Evolutionary conservation across 2,888 invertebrate genomes (phyloP).

Genomic region (Ennomos quercinarius): DNA sequence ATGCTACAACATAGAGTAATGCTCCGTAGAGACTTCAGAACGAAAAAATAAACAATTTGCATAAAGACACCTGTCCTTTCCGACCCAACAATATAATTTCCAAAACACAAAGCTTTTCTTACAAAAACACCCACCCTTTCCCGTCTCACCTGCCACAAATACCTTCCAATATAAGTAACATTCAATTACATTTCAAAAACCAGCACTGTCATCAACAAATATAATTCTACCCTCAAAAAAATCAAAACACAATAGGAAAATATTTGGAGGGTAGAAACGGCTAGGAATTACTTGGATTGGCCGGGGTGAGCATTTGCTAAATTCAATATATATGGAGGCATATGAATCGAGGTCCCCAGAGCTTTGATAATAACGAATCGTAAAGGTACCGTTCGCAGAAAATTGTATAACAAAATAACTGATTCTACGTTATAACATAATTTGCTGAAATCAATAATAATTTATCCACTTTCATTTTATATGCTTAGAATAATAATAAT

Average conservation of each 20-base stretch:
- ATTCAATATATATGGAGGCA: conserved; percentile 64
- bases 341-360: conserved; percentile 56
- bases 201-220: conserved; percentile 28
- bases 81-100: too few relatives aligned
- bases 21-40: too few relatives aligned
- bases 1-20: too few relatives aligned
- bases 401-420: conserved; percentile 5
- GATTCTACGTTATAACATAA: not conserved
- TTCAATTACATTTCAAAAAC: conserved; percentile 23
- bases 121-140: too few relatives aligned
- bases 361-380: conserved; percentile 58
- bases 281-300: conserved; percentile 12
- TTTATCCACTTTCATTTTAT: too few relatives aligned
- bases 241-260: conserved; percentile 18
- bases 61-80: too few relatives aligned
- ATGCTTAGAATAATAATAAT: too few relatives aligned
- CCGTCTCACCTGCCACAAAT: conserved; percentile 7
- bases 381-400: conserved; percentile 14
- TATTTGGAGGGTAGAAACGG: not conserved
- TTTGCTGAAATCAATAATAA: too few relatives aligned
- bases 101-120: too few relatives aligned
- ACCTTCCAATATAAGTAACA: conserved; percentile 8
- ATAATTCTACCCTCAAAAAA: conserved; percentile 21
- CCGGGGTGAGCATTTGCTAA: conserved; percentile 47
- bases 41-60: too few relatives aligned